Base-by-base conservation (phyloP, 35 echinoderm and acorn worm genomes). In the Lytechinus pictus region DNA sequence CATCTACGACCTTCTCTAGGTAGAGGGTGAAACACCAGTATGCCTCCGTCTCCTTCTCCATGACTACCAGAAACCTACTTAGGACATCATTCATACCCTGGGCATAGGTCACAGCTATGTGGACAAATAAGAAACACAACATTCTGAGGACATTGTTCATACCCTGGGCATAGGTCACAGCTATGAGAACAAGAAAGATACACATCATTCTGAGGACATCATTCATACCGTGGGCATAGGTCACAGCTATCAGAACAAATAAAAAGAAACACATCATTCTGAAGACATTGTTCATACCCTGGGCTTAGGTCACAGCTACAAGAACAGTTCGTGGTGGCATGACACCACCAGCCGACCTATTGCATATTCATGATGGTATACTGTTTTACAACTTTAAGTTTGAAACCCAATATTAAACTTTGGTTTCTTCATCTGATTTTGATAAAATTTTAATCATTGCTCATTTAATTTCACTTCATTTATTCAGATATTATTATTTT, bases 171-270 rank as follows among this genome's bases (percentile, higher is more conserved):
- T 99, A 99, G 51, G 97, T 97, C 61, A 99, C 98, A 89, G 98
- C 98, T 94, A 66, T 5, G 61, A 54, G 61, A 24, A 24, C n/a
- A 79, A 79, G n/a, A 16, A 79, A 16, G 66, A 79, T 8, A 79
- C 19, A 79, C 4, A 79, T 98, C 54, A 97, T 94, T 55, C 98
- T 99, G 3, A 99, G 96, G 56, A 99, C 97, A 86, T 99, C 97
- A 87, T 99, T 99, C 98, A 99, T 99, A 54, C 98, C 98, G 92
- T 99, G 98, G 95, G 98, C 98, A 99, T 99, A 99, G 51, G 97
- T 97, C 61, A 99, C 98, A 89, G 98, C 98, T 94, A 66, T 5
- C 54, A 54, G 61, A 24, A 79, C n/a, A 79, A 79, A 44, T 44
- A 44, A 79, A 16, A 79, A 16, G 66, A 24, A 0, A 79, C 19